Percentiles rank a stretch among this genome's conserved stretches.
phyloP scores from a whole-genome alignment of 2,797 vertebrate genomes.

The Myotis pilosus region DNA sequence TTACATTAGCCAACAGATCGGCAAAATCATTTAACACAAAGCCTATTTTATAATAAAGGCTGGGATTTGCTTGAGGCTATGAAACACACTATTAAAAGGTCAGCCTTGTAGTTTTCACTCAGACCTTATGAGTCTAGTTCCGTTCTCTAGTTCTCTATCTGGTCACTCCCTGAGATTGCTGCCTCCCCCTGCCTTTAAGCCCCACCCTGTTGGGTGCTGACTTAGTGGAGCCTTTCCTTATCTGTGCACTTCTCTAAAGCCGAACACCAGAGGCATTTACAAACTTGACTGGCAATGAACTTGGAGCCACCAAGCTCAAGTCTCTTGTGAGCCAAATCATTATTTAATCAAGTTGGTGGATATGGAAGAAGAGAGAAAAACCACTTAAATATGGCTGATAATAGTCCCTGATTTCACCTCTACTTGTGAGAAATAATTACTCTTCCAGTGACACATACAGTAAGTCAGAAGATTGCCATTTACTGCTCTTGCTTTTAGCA shows the following conservation, averaged over 20 bases:
- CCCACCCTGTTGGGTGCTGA: not conserved
- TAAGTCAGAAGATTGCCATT: constrained; percentile 73
- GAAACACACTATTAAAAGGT: not conserved
- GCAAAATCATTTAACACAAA: not conserved
- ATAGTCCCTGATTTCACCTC: constrained; percentile 73
- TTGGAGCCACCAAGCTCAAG: constrained; percentile 27
- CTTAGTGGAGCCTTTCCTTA: constrained; percentile 34
- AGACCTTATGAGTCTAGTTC: not conserved
- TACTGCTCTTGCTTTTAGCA: constrained; percentile 70
- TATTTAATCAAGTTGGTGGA: constrained; percentile 70
- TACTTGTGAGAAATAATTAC: constrained; percentile 75
- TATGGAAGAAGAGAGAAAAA: constrained; percentile 58
- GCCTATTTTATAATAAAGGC: not conserved
- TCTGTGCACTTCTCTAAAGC: constrained; percentile 23
- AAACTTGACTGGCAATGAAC: constrained; percentile 37
- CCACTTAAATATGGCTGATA: constrained; percentile 60
- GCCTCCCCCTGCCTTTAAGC: not conserved
- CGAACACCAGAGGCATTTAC: constrained; percentile 42
- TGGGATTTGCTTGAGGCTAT: not conserved
- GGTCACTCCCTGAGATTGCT: not conserved
- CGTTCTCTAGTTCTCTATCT: not conserved
- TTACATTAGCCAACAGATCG: not conserved
- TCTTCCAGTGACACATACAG: constrained; percentile 75
- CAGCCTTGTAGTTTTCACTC: not conserved
- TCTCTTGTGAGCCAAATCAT: constrained; percentile 52